These are phyloP conservation scores for Anseranas semipalmata DNA, from an alignment of 2,113 vertebrate genomes.

Conservation along the genomic window DNA sequence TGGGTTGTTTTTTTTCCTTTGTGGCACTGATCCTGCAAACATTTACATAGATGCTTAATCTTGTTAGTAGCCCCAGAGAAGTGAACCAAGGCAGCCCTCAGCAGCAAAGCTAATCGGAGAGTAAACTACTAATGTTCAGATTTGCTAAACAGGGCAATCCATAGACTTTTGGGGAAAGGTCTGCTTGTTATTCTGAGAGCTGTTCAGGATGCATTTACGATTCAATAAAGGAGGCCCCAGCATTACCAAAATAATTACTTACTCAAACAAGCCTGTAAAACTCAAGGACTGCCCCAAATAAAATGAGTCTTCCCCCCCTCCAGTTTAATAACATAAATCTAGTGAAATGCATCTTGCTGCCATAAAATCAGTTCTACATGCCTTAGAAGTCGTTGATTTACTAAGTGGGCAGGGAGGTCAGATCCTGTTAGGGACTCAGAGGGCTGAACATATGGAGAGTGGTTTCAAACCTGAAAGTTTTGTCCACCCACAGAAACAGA, in stretches of 20 bases:
- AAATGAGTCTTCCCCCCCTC: constrained; percentile 60
- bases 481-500: not conserved
- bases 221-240: constrained; percentile 75
- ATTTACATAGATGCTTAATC: constrained; percentile 24
- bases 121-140: constrained; percentile 50
- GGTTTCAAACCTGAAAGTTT: constrained; percentile 23
- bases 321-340: constrained; percentile 77
- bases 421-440: constrained; percentile 18
- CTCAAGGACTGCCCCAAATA: constrained; percentile 69
- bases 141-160: constrained; percentile 53
- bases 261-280: constrained; percentile 79
- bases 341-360: constrained; percentile 77
- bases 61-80: constrained; percentile 17
- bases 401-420: constrained; percentile 65
- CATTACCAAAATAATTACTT: constrained; percentile 80
- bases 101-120: constrained; percentile 47
- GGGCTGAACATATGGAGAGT: constrained; percentile 2
- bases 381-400: constrained; percentile 65
- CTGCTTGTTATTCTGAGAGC: constrained; percentile 52
- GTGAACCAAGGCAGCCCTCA: constrained; percentile 27
- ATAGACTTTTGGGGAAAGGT: constrained; percentile 27
- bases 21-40: constrained; percentile 53
- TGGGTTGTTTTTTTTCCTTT: not conserved
- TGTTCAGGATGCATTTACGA: constrained; percentile 75
- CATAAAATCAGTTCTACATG: constrained; percentile 71